A percentile compares a stretch with the other conserved stretches of the same genome.
Evolutionary conservation across 2,797 vertebrate species (phyloP).

Genomic region (Eulemur mongoz): DNA sequence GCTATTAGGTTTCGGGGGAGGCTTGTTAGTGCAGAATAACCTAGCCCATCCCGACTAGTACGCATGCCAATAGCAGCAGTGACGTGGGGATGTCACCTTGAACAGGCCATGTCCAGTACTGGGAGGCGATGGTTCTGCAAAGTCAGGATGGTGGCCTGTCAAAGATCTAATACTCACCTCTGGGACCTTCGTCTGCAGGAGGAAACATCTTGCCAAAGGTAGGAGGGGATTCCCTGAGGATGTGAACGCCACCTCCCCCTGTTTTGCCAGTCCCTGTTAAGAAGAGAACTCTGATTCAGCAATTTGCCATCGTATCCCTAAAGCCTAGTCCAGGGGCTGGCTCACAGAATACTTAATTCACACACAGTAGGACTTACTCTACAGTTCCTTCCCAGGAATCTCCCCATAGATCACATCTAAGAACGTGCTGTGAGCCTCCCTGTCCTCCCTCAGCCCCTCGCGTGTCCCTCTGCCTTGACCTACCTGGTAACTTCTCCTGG

Average conservation of each 20-base stretch:
- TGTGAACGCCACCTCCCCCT: not conserved
- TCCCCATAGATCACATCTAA: not conserved
- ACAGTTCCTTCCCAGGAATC: not conserved
- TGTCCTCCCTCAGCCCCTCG: not conserved
- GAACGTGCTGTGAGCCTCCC: not conserved
- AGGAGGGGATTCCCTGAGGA: not conserved
- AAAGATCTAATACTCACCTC: not conserved
- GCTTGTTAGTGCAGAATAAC: not conserved
- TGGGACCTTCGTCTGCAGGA: not conserved
- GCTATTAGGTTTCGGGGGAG: not conserved
- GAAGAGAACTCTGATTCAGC: not conserved
- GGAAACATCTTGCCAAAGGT: not conserved
- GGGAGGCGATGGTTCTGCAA: not conserved
- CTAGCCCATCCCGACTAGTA: not conserved
- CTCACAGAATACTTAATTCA: not conserved
- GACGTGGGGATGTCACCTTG: not conserved
- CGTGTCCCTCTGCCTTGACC: not conserved
- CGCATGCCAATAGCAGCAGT: not conserved
- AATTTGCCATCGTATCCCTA: not conserved
- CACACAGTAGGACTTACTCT: not conserved
- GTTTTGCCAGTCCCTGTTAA: not conserved
- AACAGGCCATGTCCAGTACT: not conserved
- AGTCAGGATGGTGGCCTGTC: not conserved
- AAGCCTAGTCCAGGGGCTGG: not conserved
- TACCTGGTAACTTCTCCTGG: not conserved